phyloP scores from a whole-genome alignment of 2,113 vertebrate species.

The Heptranchias perlo region DNA sequence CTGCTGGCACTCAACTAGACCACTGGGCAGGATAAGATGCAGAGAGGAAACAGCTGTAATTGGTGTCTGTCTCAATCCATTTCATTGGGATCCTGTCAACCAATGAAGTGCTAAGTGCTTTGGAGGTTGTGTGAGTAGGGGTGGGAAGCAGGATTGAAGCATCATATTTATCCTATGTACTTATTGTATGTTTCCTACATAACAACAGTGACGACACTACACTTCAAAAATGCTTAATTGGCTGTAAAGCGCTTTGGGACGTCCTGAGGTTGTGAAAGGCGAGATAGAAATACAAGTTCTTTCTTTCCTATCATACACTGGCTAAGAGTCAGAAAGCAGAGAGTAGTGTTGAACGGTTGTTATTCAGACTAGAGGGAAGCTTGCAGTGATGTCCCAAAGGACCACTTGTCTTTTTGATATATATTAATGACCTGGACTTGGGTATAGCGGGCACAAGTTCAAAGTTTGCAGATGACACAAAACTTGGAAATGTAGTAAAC shows the following conservation, averaged over 20 bases:
- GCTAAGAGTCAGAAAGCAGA: not conserved
- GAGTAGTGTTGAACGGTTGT: not conserved
- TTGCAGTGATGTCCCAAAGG: not conserved
- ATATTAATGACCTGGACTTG: no score
- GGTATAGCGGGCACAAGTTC: no score
- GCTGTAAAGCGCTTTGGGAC: not conserved
- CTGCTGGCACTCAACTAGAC: not conserved
- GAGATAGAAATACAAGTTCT: no score
- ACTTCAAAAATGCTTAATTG: no score
- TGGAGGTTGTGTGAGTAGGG: not conserved
- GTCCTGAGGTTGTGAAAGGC: not conserved
- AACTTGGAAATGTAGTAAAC: no score
- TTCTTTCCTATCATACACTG: not conserved
- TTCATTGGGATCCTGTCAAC: not conserved
- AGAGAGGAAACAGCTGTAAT: not conserved
- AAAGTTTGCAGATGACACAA: no score
- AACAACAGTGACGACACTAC: no score
- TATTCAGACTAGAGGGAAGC: not conserved
- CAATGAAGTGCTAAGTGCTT: not conserved
- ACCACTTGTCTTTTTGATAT: no score
- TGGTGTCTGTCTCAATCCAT: not conserved
- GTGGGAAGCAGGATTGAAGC: not conserved
- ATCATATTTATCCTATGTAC: not conserved
- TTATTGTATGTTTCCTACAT: not conserved
- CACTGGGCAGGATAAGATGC: not conserved